These are phyloP conservation scores for Notolabrus celidotus DNA, from an alignment of 2,797 vertebrate genomes.

Conservation along the genomic window DNA sequence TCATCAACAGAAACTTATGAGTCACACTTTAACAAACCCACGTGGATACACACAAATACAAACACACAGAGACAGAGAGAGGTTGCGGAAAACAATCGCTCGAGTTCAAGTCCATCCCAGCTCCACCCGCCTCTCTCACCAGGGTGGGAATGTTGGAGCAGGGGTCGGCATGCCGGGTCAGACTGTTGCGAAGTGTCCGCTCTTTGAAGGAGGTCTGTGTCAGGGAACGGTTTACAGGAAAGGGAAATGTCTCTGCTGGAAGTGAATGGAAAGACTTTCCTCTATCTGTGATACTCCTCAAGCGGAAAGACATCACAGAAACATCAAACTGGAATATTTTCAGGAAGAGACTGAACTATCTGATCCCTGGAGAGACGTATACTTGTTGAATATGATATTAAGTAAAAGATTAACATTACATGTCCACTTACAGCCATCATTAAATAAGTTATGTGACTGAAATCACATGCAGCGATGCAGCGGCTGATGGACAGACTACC, in stretches of 20 bases:
- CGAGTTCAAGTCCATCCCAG: constrained; percentile 63
- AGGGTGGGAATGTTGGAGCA: constrained; percentile 69
- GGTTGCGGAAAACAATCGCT: constrained; percentile 73
- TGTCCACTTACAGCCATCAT: neutral
- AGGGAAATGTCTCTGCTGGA: constrained; percentile 73
- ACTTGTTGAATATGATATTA: constrained; percentile 21
- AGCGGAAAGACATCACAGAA: constrained; percentile 71
- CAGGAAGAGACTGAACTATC: constrained; percentile 62
- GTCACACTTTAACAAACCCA: constrained; percentile 51
- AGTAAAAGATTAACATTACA: neutral
- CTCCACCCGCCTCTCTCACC: constrained; percentile 69
- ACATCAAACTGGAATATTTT: constrained; percentile 64
- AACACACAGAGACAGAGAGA: constrained; percentile 40
- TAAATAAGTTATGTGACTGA: constrained; percentile 3
- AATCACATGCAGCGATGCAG: too few relatives aligned
- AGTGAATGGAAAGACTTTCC: constrained; percentile 70
- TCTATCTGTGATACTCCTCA: constrained; percentile 62
- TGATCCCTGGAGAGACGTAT: constrained; percentile 24
- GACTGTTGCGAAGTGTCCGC: constrained; percentile 46
- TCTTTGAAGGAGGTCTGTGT: constrained; percentile 76
- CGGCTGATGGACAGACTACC: constrained; percentile 28
- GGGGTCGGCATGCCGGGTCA: constrained; percentile 72
- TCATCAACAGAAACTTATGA: constrained; percentile 50
- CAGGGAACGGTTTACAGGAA: constrained; percentile 67
- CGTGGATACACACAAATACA: constrained; percentile 24